Percentiles rank a stretch among this genome's conserved stretches.
These are phyloP conservation scores for Microtus oregoni DNA, from an alignment of 2,113 vertebrate genomes.

Conservation along the genomic window DNA sequence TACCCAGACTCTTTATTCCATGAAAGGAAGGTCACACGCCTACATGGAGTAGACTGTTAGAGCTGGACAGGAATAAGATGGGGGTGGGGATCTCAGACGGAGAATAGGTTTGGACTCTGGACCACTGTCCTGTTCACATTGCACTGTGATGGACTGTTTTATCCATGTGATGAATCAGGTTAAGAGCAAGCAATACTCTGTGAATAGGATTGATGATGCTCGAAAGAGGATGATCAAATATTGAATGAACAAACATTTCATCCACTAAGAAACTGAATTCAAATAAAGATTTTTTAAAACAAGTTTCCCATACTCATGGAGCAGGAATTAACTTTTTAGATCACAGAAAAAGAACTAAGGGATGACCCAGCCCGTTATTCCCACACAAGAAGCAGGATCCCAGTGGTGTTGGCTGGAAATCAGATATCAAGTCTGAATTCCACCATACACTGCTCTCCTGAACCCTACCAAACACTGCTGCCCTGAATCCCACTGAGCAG, in stretches of 20 bases:
- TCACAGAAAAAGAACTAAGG: neutral
- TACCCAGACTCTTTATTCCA: neutral
- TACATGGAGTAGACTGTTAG: neutral
- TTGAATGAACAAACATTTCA: constrained; percentile 31
- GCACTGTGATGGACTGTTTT: neutral
- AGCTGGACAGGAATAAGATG: neutral
- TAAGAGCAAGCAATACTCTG: constrained; percentile 2
- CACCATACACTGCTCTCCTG: neutral
- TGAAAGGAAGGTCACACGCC: neutral
- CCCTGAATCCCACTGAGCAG: neutral
- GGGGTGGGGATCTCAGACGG: neutral
- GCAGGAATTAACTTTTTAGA: neutral
- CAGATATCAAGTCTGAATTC: neutral
- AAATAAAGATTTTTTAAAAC: neutral
- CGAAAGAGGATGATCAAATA: neutral
- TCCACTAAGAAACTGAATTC: constrained; percentile 21
- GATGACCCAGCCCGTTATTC: neutral
- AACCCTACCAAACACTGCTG: neutral
- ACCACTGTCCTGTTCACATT: neutral
- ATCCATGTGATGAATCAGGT: neutral
- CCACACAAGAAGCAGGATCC: neutral
- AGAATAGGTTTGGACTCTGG: neutral
- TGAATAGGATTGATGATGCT: neutral
- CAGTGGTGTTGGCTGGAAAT: neutral
- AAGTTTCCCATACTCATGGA: neutral